Percentiles rank a stretch among this genome's conserved stretches.
Evolutionary conservation across 2,888 invertebrate species (phyloP).

Genomic region (Dichetophora obliterata): DNA sequence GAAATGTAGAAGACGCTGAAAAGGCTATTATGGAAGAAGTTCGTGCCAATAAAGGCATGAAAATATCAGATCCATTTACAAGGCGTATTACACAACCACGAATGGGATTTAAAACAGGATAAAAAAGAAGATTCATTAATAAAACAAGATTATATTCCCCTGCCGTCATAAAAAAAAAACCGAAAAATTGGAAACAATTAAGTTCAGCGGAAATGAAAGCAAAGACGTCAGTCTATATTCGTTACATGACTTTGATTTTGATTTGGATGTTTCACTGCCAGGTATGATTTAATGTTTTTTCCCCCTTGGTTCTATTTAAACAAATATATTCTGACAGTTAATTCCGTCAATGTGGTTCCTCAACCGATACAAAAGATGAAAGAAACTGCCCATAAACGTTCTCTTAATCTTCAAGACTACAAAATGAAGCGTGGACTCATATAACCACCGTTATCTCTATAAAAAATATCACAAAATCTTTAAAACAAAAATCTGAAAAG

Average conservation of each 20-base stretch:
- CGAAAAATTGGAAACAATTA: slow-evolving; percentile 66
- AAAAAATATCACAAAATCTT: no score
- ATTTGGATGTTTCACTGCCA: slow-evolving; percentile 85
- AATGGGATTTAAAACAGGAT: slow-evolving; percentile 78
- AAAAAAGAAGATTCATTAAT: slow-evolving; percentile 62
- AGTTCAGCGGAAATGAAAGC: slow-evolving; percentile 66
- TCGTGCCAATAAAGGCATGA: slow-evolving; percentile 80
- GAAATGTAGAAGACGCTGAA: slow-evolving; percentile 94
- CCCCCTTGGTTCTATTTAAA: slow-evolving; percentile 38
- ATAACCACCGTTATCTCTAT: slow-evolving; percentile 64
- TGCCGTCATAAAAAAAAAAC: slow-evolving; percentile 69
- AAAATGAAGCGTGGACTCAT: slow-evolving; percentile 94
- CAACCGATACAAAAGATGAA: slow-evolving; percentile 81
- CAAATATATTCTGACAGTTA: slow-evolving; percentile 72
- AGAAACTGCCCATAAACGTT: slow-evolving; percentile 86
- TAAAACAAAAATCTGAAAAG: no score
- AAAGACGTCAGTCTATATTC: slow-evolving; percentile 74
- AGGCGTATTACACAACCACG: slow-evolving; percentile 89
- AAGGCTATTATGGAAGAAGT: slow-evolving; percentile 91
- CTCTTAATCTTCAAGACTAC: slow-evolving; percentile 91
- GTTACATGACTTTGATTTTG: slow-evolving; percentile 95
- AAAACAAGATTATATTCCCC: slow-evolving; percentile 56
- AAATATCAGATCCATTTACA: slow-evolving; percentile 91
- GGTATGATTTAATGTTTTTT: slow-evolving; percentile 72
- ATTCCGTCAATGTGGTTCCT: slow-evolving; percentile 79